Evolutionary conservation across 2,888 invertebrate species (phyloP).

Genomic region (Podotricha telesiphe): DNA sequence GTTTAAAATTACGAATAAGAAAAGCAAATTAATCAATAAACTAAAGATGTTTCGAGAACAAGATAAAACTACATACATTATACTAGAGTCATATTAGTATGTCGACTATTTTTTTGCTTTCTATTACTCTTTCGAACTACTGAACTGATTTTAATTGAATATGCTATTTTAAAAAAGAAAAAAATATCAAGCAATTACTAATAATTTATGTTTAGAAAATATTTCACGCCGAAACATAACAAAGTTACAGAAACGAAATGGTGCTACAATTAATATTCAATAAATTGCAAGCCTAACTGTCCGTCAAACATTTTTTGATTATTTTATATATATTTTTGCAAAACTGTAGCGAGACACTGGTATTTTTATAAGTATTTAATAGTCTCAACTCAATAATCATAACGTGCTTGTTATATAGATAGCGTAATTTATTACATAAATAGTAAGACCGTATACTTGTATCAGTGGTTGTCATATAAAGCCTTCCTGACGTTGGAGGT

Average conservation of each 20-base stretch:
- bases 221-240: background rate
- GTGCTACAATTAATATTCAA: background rate
- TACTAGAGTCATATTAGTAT: too few species aligned
- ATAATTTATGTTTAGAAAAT: too few species aligned
- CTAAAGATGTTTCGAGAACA: too few species aligned
- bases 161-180: too few species aligned
- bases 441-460: background rate
- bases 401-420: slow-evolving; percentile 1
- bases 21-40: too few species aligned
- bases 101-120: too few species aligned
- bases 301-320: background rate
- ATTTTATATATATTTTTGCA: too few species aligned
- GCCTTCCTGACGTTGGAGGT: slow-evolving; percentile 18
- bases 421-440: slow-evolving; percentile 24
- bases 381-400: background rate
- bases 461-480: slow-evolving; percentile 17
- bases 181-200: too few species aligned
- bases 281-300: background rate
- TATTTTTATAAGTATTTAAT: slow-evolving; percentile 2
- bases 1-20: too few species aligned
- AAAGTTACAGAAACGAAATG: background rate
- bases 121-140: too few species aligned
- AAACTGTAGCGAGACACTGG: background rate
- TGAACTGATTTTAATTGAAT: too few species aligned
- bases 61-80: too few species aligned